phyloP scores from a whole-genome alignment of 2,888 invertebrate species.

The Thereva unica region DNA sequence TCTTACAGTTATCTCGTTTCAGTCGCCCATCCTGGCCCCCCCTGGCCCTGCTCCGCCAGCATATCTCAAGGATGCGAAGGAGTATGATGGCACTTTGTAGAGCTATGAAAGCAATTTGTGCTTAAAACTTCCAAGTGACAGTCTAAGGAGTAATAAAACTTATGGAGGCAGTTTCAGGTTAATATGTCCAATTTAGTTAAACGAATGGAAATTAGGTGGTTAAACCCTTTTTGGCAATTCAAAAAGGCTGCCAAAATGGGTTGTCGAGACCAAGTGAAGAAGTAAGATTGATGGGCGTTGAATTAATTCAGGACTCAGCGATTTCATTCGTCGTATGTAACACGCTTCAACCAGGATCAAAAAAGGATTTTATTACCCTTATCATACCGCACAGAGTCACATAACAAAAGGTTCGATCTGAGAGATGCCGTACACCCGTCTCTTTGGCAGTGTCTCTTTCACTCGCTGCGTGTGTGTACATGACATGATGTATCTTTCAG shows the following conservation, averaged over 20 bases:
- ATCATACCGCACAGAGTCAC: no score
- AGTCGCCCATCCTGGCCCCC: constrained; percentile 1
- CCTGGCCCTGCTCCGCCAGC: no score
- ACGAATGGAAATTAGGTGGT: constrained; percentile 41
- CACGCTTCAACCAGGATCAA: no score
- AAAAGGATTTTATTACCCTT: no score
- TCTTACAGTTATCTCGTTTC: constrained; percentile 15
- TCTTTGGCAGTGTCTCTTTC: no score
- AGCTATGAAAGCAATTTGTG: constrained; percentile 39
- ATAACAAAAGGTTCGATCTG: no score
- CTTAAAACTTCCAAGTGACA: constrained; percentile 37
- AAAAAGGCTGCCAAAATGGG: constrained; percentile 20
- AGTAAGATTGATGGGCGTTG: constrained; percentile 23
- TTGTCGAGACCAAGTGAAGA: constrained; percentile 26
- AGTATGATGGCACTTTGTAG: constrained; percentile 21
- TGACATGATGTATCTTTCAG: no score
- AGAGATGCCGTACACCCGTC: no score
- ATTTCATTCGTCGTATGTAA: no score
- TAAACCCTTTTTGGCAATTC: constrained; percentile 35
- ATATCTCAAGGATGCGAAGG: no score
- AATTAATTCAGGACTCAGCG: constrained; percentile 12
- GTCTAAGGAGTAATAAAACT: constrained; percentile 38
- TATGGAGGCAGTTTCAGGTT: constrained; percentile 35
- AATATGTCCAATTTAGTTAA: constrained; percentile 39
- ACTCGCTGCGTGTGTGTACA: no score